Evolutionary conservation across 2,113 vertebrate genomes (phyloP).

Genomic region (Antigone vipio): DNA sequence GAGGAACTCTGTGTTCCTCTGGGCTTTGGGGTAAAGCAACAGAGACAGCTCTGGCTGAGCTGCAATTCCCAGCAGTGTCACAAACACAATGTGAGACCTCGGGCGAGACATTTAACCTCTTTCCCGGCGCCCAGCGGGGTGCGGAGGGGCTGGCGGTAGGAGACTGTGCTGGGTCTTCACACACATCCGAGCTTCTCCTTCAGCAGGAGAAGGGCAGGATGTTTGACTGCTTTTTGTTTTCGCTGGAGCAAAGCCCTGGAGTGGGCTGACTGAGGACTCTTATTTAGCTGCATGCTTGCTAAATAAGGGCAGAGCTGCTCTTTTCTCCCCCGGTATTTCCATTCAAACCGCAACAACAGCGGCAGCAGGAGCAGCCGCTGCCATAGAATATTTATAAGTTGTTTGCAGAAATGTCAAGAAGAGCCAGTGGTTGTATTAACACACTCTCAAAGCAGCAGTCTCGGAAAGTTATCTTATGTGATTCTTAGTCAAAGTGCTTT

Average conservation of each 20-base stretch:
- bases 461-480: background rate
- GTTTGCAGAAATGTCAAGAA: constrained; percentile 51
- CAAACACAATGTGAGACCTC: fast-evolving
- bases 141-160: background rate
- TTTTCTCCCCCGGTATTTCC: background rate
- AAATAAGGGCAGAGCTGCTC: background rate
- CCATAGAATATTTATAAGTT: constrained; percentile 62
- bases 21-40: background rate
- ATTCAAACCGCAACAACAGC: background rate
- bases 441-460: constrained; percentile 1
- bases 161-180: background rate
- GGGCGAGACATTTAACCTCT: background rate
- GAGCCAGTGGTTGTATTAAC: constrained; percentile 18
- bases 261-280: background rate
- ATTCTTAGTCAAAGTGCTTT: background rate
- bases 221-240: background rate
- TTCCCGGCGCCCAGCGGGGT: fast-evolving
- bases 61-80: background rate
- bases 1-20: background rate
- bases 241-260: background rate
- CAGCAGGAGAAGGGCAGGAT: background rate
- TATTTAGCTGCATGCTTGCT: background rate
- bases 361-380: background rate
- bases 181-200: background rate
- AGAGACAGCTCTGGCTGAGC: background rate